Base-by-base conservation (phyloP, 2,113 vertebrate genomes). In the Camelus dromedarius region DNA sequence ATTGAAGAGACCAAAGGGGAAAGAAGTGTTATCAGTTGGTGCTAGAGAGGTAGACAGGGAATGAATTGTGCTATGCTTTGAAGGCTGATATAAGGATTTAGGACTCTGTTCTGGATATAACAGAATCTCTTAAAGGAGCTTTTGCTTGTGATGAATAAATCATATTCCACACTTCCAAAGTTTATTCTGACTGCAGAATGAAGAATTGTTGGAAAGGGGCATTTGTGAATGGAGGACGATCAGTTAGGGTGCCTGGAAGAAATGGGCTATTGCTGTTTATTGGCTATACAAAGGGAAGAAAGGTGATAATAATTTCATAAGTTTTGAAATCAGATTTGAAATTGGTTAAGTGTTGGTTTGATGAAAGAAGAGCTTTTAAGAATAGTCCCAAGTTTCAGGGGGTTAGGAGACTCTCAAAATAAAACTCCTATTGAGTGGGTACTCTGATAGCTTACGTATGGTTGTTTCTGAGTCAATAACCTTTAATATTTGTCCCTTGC, bases 61-160 rank as follows among this genome's bases (percentile, higher is more conserved):
- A 10, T 87, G 19, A 58, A 32, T 42, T 2, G 1, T 75, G 32
- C 10, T 2, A 3, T 46, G 56, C 6, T 8, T 52, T 58, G 15
- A 35, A 60, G 13, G 42, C 5, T 64, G 70, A 46, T 18, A 69
- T 42, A 60, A 13, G 2, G 15, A 46, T 35, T 56, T 54, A 64
- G 24, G 32, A 52, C 26, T 83, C 16, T 28, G 11, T 62, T 75
- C 66, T 83, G 46, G 70, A 24, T 48, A 91, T 26, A 70, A 24
- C 6, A 52, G 35, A 77, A 46, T 10, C 38, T 5, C 15, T 60
- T 87, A 83, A 92, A 73, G 38, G 9, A 62, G 13, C 0, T 84
- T 79, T 95, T 92, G 56, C 16, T 67, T 75, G 20, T 77, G 11
- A 64, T 64, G 28, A 32, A 50, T 95, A 91, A 73, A 66, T 75